Base-by-base conservation (phyloP, 1,140 invertebrate species). In the Psix sp. region DNA sequence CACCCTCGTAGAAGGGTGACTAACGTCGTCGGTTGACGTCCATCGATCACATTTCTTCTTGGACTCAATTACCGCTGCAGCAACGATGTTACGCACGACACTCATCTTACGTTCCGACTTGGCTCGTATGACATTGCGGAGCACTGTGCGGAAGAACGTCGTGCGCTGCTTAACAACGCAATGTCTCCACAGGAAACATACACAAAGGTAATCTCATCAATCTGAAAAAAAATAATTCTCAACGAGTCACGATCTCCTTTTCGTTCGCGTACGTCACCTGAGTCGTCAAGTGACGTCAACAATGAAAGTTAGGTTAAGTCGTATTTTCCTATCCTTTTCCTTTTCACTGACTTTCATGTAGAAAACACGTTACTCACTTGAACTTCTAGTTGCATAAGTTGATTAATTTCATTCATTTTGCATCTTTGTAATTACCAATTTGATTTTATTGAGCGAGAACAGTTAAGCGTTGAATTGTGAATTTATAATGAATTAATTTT, bases 31-130 rank as follows among this genome's bases (percentile, higher is more conserved):
- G 31, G 2, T 31, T 10, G 26, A 17, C 45, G 15, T 18, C 40
- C 10, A 14, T 11, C 20, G 13, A 49, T 15, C 11, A 45, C 33
- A 31, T 29, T 54, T 15, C 1, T 9, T 35, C 10, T 10, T 31
- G 43, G 40, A 39, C 39, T 21, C 18, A 15, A 26, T 26, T 3
- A 11, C 26, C 13, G 11, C 24, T 26, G 13, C 13, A 43, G 40
- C 38, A 72, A 57, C 63, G 45, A 77, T 80, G 74, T 76, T 82
- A 76, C 70, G 81, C 18, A 75, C 80, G 45, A 76, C 77, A 17
- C 26, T 77, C 35, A 91, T 90, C 78, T 82, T 90, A 83, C 90
- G 91, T 88, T 91, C 90, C 79, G 91, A 91, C 77, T 85, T 91
- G 65, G 80, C 90, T 72, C 90, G 88, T 74, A 86, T 88, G 75